Evolutionary conservation across 2,113 vertebrate species (phyloP), one percentile per base, ranked within the genome.

Genomic region (Myrmophylax atrothorax): DNA sequence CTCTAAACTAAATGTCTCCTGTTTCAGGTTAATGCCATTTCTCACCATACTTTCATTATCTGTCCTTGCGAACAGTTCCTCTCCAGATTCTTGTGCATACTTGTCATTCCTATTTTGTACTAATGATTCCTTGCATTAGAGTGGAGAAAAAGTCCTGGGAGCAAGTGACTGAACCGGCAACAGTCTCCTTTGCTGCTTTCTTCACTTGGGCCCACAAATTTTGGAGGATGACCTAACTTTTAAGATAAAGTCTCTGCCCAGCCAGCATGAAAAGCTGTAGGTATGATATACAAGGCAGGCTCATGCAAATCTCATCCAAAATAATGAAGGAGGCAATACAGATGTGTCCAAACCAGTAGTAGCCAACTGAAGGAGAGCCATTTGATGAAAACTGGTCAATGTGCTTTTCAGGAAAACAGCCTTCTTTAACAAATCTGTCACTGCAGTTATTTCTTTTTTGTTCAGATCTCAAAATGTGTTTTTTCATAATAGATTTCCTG

Each of bases 221-320:
- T 52, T 93, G 46, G 31, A 69, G 25, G 28, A 49, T 44, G 25
- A 84, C 6, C 7, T 67, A 33, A 11, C 12, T 73, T 94, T 89
- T 53, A 59, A 25, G 10, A 63, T 37, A n/a, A 49, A 31, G 33
- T 44, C 10, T 72, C 4, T 8, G 1, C 6, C 7, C 8, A 56
- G 6, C 25, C 20, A 58, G 20, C 11, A 2, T 18, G 55, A 28
- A 50, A 63, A 77, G 9, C 18, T 47, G 29, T 17, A n/a, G 40
- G 18, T 52, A 14, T 3, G 16, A 19, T 10, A 33, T 12, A 40
- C 0, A 7, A 28, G 18, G 29, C 29, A 58, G 9, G 17, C 3
- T 66, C 47, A 25, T 24, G 31, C 13, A 52, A 16, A 42, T 35
- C 10, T 84, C 31, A 29, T 28, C 25, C 3, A 5, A n/a, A 69